These are phyloP conservation scores for Drosophila neocordata DNA, from an alignment of 1,140 invertebrate genomes.

Conservation along the genomic window DNA sequence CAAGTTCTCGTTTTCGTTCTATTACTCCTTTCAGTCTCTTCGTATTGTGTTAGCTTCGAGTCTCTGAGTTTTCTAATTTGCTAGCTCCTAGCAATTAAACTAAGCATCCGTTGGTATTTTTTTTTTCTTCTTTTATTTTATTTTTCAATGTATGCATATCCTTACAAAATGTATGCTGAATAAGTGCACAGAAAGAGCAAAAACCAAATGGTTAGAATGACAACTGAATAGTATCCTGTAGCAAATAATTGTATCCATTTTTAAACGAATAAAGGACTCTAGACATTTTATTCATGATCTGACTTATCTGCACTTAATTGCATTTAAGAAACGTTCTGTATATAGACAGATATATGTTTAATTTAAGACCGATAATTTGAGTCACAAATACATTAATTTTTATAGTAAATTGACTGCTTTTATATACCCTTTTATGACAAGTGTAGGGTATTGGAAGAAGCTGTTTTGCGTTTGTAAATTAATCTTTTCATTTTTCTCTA, in stretches of 20 bases:
- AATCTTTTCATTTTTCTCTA: neutral
- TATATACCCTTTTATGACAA: neutral
- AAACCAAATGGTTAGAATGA: neutral
- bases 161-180: conserved; percentile 26
- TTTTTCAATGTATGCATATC: conserved; percentile 1
- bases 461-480: conserved; percentile 12
- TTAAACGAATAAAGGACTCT: no score
- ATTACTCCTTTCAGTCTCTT: neutral
- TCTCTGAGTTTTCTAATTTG: conserved; percentile 65
- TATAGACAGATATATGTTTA: no score
- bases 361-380: no score
- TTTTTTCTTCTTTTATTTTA: no score
- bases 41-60: conserved; percentile 25
- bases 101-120: conserved; percentile 34
- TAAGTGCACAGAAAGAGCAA: neutral
- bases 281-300: no score
- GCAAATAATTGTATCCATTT: no score
- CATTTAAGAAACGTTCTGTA: no score
- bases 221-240: neutral
- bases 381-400: no score
- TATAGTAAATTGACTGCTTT: neutral
- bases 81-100: conserved; percentile 62
- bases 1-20: conserved; percentile 10
- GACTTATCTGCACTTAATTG: no score
- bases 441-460: neutral